phyloP scores from a whole-genome alignment of 2,113 vertebrate species.

The Perca schrenkii region DNA sequence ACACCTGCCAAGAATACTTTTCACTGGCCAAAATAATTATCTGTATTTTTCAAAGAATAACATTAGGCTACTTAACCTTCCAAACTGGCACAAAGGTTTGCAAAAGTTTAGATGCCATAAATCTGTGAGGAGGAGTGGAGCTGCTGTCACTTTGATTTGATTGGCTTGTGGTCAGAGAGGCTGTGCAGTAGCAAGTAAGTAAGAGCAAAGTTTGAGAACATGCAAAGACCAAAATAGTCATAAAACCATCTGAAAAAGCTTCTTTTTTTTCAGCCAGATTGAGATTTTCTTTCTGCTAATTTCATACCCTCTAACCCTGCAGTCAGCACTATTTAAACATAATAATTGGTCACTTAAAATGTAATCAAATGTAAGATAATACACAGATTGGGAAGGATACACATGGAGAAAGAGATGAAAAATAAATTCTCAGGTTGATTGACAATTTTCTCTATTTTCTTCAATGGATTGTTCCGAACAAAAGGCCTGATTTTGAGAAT shows the following conservation, averaged over 20 bases:
- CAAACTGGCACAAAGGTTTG: background rate
- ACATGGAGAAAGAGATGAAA: background rate
- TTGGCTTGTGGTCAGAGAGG: slow-evolving; percentile 25
- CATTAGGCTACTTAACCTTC: background rate
- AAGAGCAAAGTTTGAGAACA: background rate
- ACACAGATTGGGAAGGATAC: background rate
- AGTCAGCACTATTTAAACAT: slow-evolving; percentile 9
- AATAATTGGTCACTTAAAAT: background rate
- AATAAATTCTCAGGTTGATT: background rate
- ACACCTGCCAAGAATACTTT: slow-evolving; percentile 26
- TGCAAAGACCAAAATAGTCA: background rate
- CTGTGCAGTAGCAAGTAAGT: background rate
- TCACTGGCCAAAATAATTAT: slow-evolving; percentile 21
- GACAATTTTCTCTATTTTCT: background rate
- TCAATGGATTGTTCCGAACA: background rate
- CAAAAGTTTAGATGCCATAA: background rate
- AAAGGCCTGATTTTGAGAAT: background rate
- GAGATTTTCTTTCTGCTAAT: background rate
- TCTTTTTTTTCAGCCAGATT: background rate
- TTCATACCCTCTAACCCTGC: background rate
- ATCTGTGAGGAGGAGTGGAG: background rate
- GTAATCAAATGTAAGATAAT: background rate
- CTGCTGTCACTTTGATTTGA: slow-evolving; percentile 4
- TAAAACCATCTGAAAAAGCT: background rate
- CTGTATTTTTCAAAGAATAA: background rate